Percentiles rank a stretch among this genome's conserved stretches.
Evolutionary conservation across 2,797 vertebrate species (phyloP).

Genomic region (Tokudaia muenninki): DNA sequence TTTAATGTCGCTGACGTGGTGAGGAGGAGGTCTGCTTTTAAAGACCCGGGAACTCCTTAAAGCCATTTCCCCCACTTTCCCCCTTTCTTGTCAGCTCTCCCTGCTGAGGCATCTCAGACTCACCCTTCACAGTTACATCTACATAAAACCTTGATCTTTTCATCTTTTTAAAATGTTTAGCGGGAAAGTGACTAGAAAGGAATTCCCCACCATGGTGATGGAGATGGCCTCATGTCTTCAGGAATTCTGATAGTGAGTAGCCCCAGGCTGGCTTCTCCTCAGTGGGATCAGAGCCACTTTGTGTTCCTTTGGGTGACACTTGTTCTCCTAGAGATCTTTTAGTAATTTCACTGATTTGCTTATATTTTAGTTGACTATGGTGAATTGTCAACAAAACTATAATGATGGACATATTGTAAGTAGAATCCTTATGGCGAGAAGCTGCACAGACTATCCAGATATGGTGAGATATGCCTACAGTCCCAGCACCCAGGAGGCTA

Average conservation of each 20-base stretch:
- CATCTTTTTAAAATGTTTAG: not conserved
- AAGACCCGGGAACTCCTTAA: not conserved
- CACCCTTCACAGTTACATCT: not conserved
- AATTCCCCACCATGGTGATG: not conserved
- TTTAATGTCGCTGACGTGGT: not conserved
- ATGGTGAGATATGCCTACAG: too few species aligned
- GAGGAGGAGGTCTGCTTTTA: not conserved
- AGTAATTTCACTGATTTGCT: not conserved
- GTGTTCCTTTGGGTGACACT: not conserved
- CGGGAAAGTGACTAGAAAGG: not conserved
- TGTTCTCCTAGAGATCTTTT: not conserved
- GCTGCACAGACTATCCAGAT: not conserved
- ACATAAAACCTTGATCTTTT: not conserved
- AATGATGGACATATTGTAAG: not conserved
- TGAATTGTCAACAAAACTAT: not conserved
- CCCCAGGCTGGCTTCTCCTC: rapidly evolving
- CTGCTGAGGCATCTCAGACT: not conserved
- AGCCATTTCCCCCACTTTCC: not conserved
- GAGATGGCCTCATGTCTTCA: not conserved
- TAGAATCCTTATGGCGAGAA: not conserved
- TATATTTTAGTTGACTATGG: constrained; percentile 19
- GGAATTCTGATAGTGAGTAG: not conserved
- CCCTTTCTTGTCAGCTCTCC: not conserved
- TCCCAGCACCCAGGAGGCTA: not conserved
- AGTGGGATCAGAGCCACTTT: rapidly evolving